Evolutionary conservation across 1,140 invertebrate genomes (phyloP), one percentile per base, ranked within the genome.

Genomic region (Drosophila lowei): DNA sequence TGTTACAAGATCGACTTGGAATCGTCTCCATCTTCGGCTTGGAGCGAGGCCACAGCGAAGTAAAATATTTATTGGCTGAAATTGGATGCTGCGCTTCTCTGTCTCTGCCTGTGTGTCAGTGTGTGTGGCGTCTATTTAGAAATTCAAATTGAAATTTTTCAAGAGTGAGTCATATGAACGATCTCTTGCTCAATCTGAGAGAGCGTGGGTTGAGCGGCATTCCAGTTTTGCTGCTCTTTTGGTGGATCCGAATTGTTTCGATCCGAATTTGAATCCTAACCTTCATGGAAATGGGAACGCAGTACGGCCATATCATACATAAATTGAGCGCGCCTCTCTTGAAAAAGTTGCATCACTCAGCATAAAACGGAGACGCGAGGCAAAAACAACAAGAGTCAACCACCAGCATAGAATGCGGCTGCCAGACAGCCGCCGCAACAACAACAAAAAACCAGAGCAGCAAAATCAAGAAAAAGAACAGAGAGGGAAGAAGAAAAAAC

Each of bases 341-440:
- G 34, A 44, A 70, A 78, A 88, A 88, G 75, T 83, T 88, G 83
- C 83, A 88, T 86, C 83, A 88, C 81, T 88, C 78, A 86, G 81
- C 81, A 85, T 25, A 86, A 86, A 74, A 74, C 57, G 46, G 41
- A 53, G 60, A 62, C n/a, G 50, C 34, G 28, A 70, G 67, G 74
- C 65, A 65, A 53, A 71, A 70, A 50, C 75, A 89, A 71, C 70
- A 79, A 73, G 86, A 90, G 85, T 90, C 86, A 90, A 90, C 75
- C 86, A 89, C 85, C 86, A 89, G 80, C 77, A 79, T 81, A 85
- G 86, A 86, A 89, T 89, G 86, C 81, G 80, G 81, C 65, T 77
- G 71, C 62, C 60, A 78, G 66, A 66, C 63, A 78, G 75, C 52
- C 65, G 58, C 71, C 57, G 76, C 64, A 67, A 56, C 71, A 61